These are phyloP conservation scores for Fregetta grallaria DNA, from an alignment of 2,113 vertebrate genomes.

Conservation along the genomic window DNA sequence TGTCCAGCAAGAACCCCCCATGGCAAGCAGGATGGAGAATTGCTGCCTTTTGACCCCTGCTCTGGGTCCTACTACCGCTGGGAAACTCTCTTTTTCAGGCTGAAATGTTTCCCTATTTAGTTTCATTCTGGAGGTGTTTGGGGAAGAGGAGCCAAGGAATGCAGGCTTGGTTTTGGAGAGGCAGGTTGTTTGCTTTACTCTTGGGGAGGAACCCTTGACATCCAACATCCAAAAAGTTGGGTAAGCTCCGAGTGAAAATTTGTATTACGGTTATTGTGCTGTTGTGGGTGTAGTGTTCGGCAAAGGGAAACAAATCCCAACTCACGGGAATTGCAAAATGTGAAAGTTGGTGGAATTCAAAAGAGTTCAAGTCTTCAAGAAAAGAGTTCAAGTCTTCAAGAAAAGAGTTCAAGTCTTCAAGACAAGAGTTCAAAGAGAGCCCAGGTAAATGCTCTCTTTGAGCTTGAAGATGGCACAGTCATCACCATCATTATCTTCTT, in stretches of 20 bases:
- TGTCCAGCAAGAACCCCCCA: background rate
- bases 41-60: background rate
- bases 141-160: background rate
- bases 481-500: background rate
- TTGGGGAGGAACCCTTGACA: background rate
- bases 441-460: background rate
- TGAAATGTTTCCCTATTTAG: background rate
- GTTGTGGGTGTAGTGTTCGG: background rate
- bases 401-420: background rate
- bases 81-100: background rate
- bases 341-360: background rate
- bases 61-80: background rate
- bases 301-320: background rate
- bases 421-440: background rate
- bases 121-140: background rate
- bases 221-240: background rate
- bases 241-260: background rate
- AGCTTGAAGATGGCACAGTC: background rate
- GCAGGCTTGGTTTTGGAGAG: background rate
- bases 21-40: background rate
- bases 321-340: background rate
- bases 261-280: rapidly evolving
- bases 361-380: background rate
- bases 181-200: background rate
- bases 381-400: too few species aligned